Evolutionary conservation across 2,113 vertebrate genomes (phyloP).

Genomic region (Rana temporaria): DNA sequence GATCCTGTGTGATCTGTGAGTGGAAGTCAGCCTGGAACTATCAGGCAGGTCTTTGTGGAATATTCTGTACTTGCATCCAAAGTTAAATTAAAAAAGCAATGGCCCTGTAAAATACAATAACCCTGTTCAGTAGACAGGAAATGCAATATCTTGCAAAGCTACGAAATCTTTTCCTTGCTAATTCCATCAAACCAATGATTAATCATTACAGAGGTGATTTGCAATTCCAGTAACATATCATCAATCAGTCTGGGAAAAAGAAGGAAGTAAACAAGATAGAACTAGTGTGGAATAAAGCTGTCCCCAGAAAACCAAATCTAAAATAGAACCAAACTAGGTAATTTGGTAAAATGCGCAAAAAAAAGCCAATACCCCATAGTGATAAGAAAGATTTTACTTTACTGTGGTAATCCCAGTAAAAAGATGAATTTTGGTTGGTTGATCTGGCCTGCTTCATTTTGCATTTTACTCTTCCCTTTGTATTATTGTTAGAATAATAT

Average conservation of each 20-base stretch:
- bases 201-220: constrained; percentile 38
- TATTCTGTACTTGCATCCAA: background rate
- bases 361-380: too few relatives aligned
- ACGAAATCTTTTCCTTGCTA: constrained; percentile 14
- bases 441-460: too few relatives aligned
- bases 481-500: too few relatives aligned
- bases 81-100: constrained; percentile 42
- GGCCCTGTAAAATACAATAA: constrained; percentile 43
- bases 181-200: constrained; percentile 9
- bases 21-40: background rate
- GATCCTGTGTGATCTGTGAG: background rate
- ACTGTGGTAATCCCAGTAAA: too few relatives aligned
- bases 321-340: background rate
- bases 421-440: too few relatives aligned
- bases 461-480: too few relatives aligned
- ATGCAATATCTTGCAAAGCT: constrained; percentile 16
- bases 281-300: background rate
- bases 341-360: too few relatives aligned
- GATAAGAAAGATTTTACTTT: too few relatives aligned
- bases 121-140: constrained; percentile 46
- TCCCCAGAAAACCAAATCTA: background rate
- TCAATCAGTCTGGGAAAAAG: constrained; percentile 6
- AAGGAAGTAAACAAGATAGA: background rate
- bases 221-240: constrained; percentile 26
- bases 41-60: background rate